Evolutionary conservation across 35 echinoderm and acorn worm species (phyloP).

Genomic region (Heliocidaris erythrogramma): DNA sequence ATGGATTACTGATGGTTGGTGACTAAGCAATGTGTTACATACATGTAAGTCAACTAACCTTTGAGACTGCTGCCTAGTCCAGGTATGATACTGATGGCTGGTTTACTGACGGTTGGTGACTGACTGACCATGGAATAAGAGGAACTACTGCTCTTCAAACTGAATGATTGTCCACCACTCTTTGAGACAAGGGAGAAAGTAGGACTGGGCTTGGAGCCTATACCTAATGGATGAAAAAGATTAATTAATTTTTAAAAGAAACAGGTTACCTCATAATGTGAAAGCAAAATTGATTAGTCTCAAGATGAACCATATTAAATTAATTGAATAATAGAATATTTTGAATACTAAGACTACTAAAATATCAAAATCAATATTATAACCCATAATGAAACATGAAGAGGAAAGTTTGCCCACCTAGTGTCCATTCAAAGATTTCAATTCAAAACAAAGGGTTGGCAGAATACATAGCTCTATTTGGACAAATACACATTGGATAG

Average conservation of each 20-base stretch:
- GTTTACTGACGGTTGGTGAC: conserved; percentile 9
- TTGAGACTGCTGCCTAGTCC: neutral
- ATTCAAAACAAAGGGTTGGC: no score
- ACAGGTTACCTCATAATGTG: no score
- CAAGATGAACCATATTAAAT: no score
- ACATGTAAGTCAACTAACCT: neutral
- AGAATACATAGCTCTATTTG: no score
- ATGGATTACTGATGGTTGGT: neutral
- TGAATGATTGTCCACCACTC: conserved; percentile 16
- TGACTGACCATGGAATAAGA: neutral
- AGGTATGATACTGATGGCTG: conserved; percentile 4
- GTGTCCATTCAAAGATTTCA: no score
- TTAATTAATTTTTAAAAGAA: neutral
- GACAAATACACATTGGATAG: no score
- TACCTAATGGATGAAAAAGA: neutral
- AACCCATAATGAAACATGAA: no score
- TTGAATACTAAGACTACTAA: no score
- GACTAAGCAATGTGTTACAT: neutral
- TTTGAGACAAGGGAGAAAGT: conserved; percentile 15
- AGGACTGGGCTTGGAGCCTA: conserved; percentile 12
- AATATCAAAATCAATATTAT: no score
- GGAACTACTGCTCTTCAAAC: neutral
- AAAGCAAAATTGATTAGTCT: no score
- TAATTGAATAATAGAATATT: no score
- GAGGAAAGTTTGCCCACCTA: no score